Conservation (phyloP, 2,888 invertebrate species). For the Heliothis peltigera region DNA sequence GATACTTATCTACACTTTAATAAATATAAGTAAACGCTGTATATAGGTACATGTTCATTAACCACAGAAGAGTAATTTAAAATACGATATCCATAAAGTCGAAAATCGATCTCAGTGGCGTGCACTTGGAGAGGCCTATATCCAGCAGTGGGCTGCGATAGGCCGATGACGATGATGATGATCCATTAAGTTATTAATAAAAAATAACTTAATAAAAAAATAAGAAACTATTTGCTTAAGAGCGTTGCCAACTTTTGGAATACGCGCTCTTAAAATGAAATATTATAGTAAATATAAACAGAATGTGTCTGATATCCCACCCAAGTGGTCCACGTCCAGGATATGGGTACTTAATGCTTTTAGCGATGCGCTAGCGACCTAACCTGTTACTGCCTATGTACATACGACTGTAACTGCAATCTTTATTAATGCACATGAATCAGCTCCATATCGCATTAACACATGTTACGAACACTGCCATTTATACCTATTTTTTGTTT, state of each 20-base stretch:
- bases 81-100: neutral
- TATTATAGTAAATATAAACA: neutral
- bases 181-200: too few species aligned
- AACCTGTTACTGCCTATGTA: slow-evolving; percentile 33
- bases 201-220: too few species aligned
- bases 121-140: too few species aligned
- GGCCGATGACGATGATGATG: too few species aligned
- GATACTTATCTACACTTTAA: too few species aligned
- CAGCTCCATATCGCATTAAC: slow-evolving; percentile 10
- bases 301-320: slow-evolving; percentile 41
- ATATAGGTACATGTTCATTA: too few species aligned
- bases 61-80: neutral
- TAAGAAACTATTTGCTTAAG: too few species aligned
- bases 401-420: slow-evolving; percentile 31
- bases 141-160: too few species aligned
- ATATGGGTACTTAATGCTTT: slow-evolving; percentile 58
- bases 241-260: too few species aligned
- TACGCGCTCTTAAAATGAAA: too few species aligned
- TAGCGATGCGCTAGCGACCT: slow-evolving; percentile 41
- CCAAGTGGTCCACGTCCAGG: slow-evolving; percentile 51
- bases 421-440: slow-evolving; percentile 38
- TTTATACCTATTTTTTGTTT: slow-evolving; percentile 1
- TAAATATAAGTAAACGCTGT: too few species aligned
- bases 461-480: neutral
- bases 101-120: too few species aligned